Base-by-base conservation (phyloP, 2,797 vertebrate genomes). In the Tapera naevia region DNA sequence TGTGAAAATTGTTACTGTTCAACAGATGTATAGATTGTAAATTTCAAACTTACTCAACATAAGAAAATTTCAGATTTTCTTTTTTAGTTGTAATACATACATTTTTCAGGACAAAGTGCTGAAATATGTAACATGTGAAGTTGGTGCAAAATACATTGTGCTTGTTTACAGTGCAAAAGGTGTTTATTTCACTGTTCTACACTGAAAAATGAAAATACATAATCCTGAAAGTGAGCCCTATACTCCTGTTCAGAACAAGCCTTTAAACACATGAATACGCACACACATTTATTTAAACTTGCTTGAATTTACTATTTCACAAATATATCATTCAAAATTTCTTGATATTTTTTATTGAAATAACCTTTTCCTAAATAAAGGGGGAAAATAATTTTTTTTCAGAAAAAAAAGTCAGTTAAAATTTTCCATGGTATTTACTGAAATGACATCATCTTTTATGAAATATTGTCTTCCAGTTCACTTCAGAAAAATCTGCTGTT, bases 121-220 rank as follows among this genome's bases (percentile, higher is more conserved):
- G 64, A 92, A 94, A 79, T 43, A 28, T 28, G 18, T 45, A 88
- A 45, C 66, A 75, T 24, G 11, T 10, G 7, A 71, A 25, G 32
- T 3, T 86, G 57, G 65, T 80, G 67, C 12, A 74, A 78, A 92
- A 78, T 28, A 9, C 15, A n/a, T 21, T 65, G 37, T 28, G 57
- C 30, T 81, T 80, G 35, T 43, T 92, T 88, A 39, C 24, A 43
- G 39, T 61, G 58, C 27, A 64, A 57, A 79, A 89, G 54, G 75
- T 88, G 76, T 86, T 95, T 93, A 91, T 94, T 94, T 94, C 33
- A 86, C 45, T 94, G 62, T 91, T 93, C 88, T 76, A 81, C 62
- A 78, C 37, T 69, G 53, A 88, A 83, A 91, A 92, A 80, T 54
- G 50, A 83, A 94, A 95, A 67, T 48, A 37, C 23, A 32, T 75